A percentile compares a stretch with the other conserved stretches of the same genome.
These are phyloP conservation scores for Loris lydekkerianus DNA, from an alignment of 2,797 vertebrate species.

Conservation along the genomic window DNA sequence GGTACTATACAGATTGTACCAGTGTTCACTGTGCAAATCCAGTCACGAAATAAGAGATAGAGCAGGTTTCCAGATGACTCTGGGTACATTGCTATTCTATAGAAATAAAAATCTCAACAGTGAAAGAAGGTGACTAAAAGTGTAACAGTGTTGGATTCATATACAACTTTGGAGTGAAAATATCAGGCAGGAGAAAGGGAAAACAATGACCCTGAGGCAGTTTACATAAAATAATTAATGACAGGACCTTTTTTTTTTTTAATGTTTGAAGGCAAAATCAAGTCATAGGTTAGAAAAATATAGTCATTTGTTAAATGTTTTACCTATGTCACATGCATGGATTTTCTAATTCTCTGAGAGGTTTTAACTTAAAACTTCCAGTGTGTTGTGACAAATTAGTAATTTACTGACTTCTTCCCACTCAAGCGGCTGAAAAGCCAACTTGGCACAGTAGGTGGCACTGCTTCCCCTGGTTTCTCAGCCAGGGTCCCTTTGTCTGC, in stretches of 20 bases:
- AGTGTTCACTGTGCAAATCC: background rate
- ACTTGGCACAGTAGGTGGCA: slow-evolving; percentile 48
- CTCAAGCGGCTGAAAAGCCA: background rate
- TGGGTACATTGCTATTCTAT: background rate
- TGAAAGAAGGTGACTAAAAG: background rate
- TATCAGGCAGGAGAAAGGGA: background rate
- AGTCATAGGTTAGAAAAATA: background rate
- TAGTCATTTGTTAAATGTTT: background rate
- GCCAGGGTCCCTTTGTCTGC: accelerated
- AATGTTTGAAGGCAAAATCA: background rate
- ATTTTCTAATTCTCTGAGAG: slow-evolving; percentile 18
- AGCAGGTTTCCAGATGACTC: background rate
- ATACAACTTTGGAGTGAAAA: background rate
- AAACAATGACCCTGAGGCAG: background rate
- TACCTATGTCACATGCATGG: background rate
- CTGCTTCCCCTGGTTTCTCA: background rate
- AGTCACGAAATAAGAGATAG: background rate
- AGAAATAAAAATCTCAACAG: slow-evolving; percentile 34
- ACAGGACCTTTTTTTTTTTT: background rate
- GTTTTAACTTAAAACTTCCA: background rate
- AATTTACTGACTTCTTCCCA: background rate
- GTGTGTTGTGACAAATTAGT: background rate
- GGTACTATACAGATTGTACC: too few species aligned
- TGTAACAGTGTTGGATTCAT: background rate
- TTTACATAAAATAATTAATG: background rate